A percentile compares a stretch with the other conserved stretches of the same genome.
Evolutionary conservation across 2,113 vertebrate genomes (phyloP).

Genomic region (Neogale vison): DNA sequence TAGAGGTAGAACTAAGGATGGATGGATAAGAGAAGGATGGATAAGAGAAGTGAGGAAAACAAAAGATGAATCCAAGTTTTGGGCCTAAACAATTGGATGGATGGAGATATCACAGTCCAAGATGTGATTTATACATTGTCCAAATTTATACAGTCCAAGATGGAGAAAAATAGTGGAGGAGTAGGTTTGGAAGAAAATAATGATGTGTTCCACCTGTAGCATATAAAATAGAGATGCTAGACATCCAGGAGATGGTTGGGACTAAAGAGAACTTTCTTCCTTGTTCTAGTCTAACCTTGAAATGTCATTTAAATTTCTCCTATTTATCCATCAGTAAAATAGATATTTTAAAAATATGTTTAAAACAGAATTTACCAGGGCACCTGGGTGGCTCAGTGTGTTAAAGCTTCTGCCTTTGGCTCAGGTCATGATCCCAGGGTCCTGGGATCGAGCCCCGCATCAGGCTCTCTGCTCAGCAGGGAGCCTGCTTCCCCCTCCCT

Average conservation of each 20-base stretch:
- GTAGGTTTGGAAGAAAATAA: background rate
- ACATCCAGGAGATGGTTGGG: background rate
- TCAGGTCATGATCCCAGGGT: no score
- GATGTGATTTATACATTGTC: no score
- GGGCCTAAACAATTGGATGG: background rate
- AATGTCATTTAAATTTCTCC: conserved; percentile 3
- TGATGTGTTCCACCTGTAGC: background rate
- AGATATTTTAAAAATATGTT: background rate
- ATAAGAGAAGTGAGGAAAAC: background rate
- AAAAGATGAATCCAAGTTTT: background rate
- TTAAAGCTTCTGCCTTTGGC: no score
- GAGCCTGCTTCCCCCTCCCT: no score
- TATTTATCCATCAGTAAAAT: background rate
- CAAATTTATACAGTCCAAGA: background rate
- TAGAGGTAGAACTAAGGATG: background rate
- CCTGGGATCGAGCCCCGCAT: no score
- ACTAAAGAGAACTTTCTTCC: background rate
- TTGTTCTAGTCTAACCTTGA: conserved; percentile 12
- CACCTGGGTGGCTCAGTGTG: no score
- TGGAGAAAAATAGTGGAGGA: background rate
- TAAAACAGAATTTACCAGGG: conserved; percentile 1
- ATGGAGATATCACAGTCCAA: background rate
- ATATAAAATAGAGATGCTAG: background rate
- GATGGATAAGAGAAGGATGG: background rate
- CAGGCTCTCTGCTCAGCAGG: no score